Evolutionary conservation across 1,140 invertebrate species (phyloP), one percentile per base, ranked within the genome.

Genomic region (Bilobella aurantiaca): DNA sequence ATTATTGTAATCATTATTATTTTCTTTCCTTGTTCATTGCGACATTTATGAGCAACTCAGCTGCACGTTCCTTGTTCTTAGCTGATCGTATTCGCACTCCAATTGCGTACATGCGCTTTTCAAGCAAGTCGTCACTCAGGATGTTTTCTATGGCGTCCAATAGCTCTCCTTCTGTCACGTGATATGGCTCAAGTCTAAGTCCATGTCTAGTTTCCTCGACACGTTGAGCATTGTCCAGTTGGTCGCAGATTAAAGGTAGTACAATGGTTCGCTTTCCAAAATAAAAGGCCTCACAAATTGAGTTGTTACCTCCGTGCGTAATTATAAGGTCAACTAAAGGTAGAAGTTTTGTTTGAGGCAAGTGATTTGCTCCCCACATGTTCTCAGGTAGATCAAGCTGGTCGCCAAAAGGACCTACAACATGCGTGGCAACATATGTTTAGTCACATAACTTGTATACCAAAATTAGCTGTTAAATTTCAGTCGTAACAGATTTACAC

Each of bases 291-390:
- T 61, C 59, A 5, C 2, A n/a, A 2, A 61, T 34, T 27, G 59
- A 37, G 18, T 16, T 23, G 31, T 61, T 61, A 8, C 59, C 59
- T 37, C 59, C 59, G 25, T 61, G 59, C 8, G 25, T 25, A 61
- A 61, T 61, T 5, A 61, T 27, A 2, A 29, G 5, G 12, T 61
- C 59, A 14, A 61, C 37, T n/a, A 37, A 37, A 2, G 59, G 31
- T 37, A 61, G 29, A 14, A 61, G 2, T 12, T 3, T 2, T 14
- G 37, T 46, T 27, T 61, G 59, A 16, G 59, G 59, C n/a, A 61
- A 29, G 28, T 3, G 12, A 3, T 3, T 37, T 18, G 32, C 30
- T 37, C 59, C 59, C 31, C 31, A 61, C 59, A 61, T 61, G 31
- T 61, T 61, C 2, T 23, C 28, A 14, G 31, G 31, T 2, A 61